These are phyloP conservation scores for Cheilinus undulatus DNA, from an alignment of 2,113 vertebrate species.

Conservation along the genomic window DNA sequence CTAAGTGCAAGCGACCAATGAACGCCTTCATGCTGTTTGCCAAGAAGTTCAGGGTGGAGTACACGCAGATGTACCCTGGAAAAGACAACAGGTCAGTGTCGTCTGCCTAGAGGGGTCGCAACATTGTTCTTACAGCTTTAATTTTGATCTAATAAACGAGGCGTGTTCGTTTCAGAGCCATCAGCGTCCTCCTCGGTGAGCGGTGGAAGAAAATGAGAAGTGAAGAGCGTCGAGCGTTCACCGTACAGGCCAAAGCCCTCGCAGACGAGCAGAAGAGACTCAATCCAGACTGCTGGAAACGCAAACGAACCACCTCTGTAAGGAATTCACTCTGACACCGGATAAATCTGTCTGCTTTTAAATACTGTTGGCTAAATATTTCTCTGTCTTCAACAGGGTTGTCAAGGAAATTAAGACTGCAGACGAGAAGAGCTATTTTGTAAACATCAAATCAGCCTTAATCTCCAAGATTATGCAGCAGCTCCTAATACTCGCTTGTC, in stretches of 20 bases:
- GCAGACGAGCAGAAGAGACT: slow-evolving; percentile 98
- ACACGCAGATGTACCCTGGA: slow-evolving; percentile 98
- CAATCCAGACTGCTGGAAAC: slow-evolving; percentile 99
- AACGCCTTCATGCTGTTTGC: slow-evolving; percentile 99
- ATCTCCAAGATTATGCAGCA: slow-evolving; percentile 82
- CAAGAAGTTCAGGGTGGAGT: slow-evolving; percentile 99
- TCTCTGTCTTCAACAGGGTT: slow-evolving; percentile 84
- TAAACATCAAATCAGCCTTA: slow-evolving; percentile 90
- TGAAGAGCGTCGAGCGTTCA: slow-evolving; percentile 94
- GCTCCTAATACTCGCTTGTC: background rate
- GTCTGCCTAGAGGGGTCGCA: too few species aligned
- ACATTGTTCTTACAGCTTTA: too few species aligned
- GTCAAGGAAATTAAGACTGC: slow-evolving; percentile 78
- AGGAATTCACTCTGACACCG: slow-evolving; percentile 48
- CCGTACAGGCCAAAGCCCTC: slow-evolving; percentile 95
- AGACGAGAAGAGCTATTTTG: slow-evolving; percentile 21
- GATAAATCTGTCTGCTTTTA: background rate
- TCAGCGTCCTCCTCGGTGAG: slow-evolving; percentile 98
- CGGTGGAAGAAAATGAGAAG: slow-evolving; percentile 99
- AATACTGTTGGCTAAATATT: slow-evolving; percentile 21
- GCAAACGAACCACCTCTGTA: slow-evolving; percentile 97
- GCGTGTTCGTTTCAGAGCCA: slow-evolving; percentile 87
- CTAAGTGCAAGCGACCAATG: slow-evolving; percentile 99
- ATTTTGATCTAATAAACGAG: background rate
- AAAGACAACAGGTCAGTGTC: slow-evolving; percentile 95